Base-by-base conservation (phyloP, 2,888 invertebrate species). In the Phrixothrix hirtus region DNA sequence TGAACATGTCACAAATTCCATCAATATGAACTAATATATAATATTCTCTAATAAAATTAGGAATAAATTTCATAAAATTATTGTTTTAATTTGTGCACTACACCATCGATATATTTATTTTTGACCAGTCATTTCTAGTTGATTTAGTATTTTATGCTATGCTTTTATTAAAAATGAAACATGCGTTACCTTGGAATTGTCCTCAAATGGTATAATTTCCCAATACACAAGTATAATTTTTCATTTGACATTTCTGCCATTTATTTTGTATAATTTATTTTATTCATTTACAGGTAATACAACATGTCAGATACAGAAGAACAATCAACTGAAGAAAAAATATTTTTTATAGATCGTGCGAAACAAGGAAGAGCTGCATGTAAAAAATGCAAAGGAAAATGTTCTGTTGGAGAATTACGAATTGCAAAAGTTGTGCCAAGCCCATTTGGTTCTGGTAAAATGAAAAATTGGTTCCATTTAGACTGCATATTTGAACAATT, bases 401-500 rank as follows among this genome's bases (percentile, higher is more conserved):
- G 92, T 65, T 82, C 83, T 1, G 82, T 84, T 67, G 89, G 86
- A 13, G 80, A 83, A 51, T 67, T 92, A 32, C 79, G 94, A 48
- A 77, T 94, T 34, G 93, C 89, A 0, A 93, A 92, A 73, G 59
- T 91, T 11, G 82, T 84, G 2, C 76, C 86, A 1, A 94, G 91
- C 74, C 91, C 90, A 0, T 93, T 91, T 68, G 83, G 81, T 9
- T 79, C 80, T 6, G 83, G 82, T 25, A 65, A 85, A 64, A 91
- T 94, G 90, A 94, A 92, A 72, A 83, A 83, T 60, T 94, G 92
- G 89, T 83, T 87, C 71, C 94, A 94, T 68, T 76, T 89, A 0
- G 77, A 83, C 49, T 95, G 94, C 65, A 75, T 94, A 2, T 88
- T 92, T 79, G 87, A 92, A 68, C 81, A 83, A 10, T 86, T 95